These are phyloP conservation scores for Oscheius sp. DNA, from an alignment of 2,888 invertebrate species.

Conservation along the genomic window DNA sequence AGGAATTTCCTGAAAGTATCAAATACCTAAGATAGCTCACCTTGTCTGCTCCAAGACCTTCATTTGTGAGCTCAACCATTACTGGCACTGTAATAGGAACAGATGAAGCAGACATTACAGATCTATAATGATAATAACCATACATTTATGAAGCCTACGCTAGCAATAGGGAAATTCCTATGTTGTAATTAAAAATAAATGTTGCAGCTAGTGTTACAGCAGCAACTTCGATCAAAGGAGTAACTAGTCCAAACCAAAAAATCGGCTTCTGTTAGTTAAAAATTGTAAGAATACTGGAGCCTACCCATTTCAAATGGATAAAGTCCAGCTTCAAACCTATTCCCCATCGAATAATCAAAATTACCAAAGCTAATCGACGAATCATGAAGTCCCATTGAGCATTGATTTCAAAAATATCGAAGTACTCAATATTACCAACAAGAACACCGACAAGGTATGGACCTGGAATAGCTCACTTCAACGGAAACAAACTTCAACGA, in stretches of 20 bases:
- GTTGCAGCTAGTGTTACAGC: conserved; percentile 33
- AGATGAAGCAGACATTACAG: conserved; percentile 42
- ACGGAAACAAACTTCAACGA: neutral
- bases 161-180: conserved; percentile 33
- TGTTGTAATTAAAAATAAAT: conserved; percentile 31
- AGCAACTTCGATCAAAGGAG: conserved; percentile 35
- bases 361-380: conserved; percentile 38
- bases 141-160: conserved; percentile 11
- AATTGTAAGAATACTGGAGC: neutral
- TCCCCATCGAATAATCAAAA: conserved; percentile 48
- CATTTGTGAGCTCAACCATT: conserved; percentile 34
- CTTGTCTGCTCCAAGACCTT: conserved; percentile 39
- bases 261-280: neutral
- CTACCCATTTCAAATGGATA: conserved; percentile 37
- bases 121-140: conserved; percentile 25
- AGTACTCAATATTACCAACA: conserved; percentile 37
- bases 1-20: conserved; percentile 38
- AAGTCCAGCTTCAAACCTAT: conserved; percentile 39
- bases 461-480: conserved; percentile 27
- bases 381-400: conserved; percentile 42
- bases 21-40: conserved; percentile 18
- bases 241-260: conserved; percentile 34
- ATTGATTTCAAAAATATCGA: conserved; percentile 40
- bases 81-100: conserved; percentile 40
- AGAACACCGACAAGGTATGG: conserved; percentile 42